Evolutionary conservation across 2,888 invertebrate genomes (phyloP).

Genomic region (Andrena flavipes): DNA sequence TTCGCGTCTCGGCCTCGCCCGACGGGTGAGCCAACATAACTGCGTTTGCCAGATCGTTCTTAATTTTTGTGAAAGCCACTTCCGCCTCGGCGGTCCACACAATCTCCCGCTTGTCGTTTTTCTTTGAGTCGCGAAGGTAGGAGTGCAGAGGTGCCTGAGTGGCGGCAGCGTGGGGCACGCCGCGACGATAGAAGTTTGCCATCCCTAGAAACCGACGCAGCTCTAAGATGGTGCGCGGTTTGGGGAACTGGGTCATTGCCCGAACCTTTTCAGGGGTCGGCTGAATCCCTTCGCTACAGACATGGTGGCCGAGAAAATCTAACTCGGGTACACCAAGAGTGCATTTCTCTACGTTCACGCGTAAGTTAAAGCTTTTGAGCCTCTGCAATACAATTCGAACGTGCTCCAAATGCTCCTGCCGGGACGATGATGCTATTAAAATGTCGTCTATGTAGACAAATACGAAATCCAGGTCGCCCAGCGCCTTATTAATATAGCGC

Average conservation of each 20-base stretch:
- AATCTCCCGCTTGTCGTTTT: not conserved
- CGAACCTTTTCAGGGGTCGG: not conserved
- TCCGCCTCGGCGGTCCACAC: not conserved
- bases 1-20: not conserved
- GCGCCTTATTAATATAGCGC: not conserved
- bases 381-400: not conserved
- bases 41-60: not conserved
- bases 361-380: not conserved
- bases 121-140: not conserved
- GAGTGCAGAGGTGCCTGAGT: not conserved
- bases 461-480: not conserved
- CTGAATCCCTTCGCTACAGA: not conserved
- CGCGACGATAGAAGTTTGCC: not conserved
- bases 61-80: not conserved
- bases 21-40: not conserved
- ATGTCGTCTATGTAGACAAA: not conserved
- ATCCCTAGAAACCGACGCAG: not conserved
- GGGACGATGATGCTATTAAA: not conserved
- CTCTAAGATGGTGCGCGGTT: not conserved
- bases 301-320: not conserved
- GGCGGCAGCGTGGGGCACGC: not conserved
- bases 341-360: not conserved
- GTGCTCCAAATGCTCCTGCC: not conserved
- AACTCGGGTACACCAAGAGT: no score
- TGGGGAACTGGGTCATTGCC: not conserved